Evolutionary conservation across 1,140 invertebrate genomes (phyloP).

Genomic region (Galleria mellonella): DNA sequence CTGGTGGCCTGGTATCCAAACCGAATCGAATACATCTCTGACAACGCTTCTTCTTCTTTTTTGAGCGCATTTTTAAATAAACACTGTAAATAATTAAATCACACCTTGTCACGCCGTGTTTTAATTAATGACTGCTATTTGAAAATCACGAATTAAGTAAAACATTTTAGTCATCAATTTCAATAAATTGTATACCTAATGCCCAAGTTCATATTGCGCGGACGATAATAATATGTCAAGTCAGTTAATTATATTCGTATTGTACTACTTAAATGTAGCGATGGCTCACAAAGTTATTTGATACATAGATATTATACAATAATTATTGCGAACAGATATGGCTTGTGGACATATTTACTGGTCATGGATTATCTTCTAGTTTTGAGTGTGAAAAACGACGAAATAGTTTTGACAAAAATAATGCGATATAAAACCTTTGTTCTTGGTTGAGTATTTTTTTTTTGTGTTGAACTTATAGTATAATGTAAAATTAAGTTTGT

Average conservation of each 20-base stretch:
- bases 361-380: too few species aligned
- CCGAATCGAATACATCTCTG: background rate
- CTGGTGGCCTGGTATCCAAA: slow-evolving; percentile 38
- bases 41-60: background rate
- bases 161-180: background rate
- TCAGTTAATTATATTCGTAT: background rate
- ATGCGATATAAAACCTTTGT: too few species aligned
- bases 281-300: slow-evolving; percentile 18
- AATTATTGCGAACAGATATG: slow-evolving; percentile 13
- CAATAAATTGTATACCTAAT: slow-evolving; percentile 5
- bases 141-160: background rate
- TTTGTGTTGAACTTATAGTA: too few species aligned
- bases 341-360: slow-evolving; percentile 10
- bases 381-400: too few species aligned
- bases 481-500: too few species aligned
- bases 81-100: background rate
- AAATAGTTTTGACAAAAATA: too few species aligned
- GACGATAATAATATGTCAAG: slow-evolving; percentile 3
- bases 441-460: too few species aligned
- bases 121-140: background rate
- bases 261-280: slow-evolving; percentile 11
- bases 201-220: slow-evolving; percentile 1
- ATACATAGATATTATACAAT: slow-evolving; percentile 2
- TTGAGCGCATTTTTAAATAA: background rate
- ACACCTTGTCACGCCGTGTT: background rate